Evolutionary conservation across 1,140 invertebrate genomes (phyloP).

Genomic region (Drosophila miranda): DNA sequence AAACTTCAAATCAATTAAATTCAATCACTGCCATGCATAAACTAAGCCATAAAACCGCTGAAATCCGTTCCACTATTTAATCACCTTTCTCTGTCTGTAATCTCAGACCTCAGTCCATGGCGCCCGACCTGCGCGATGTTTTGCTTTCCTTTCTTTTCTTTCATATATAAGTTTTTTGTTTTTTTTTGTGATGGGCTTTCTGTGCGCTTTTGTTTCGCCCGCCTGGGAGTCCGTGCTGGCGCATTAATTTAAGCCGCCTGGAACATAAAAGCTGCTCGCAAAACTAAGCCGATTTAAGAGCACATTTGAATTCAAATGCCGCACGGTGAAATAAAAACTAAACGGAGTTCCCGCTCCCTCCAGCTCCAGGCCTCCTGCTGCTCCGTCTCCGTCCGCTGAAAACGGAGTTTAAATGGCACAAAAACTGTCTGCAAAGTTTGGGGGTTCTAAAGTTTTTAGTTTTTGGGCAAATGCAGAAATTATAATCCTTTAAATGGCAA

Average conservation of each 20-base stretch:
- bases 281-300: slow-evolving; percentile 80
- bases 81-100: slow-evolving; percentile 45
- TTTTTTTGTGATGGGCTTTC: slow-evolving; percentile 30
- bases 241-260: slow-evolving; percentile 74
- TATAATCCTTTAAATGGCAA: slow-evolving; percentile 76
- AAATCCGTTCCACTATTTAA: slow-evolving; percentile 57
- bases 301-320: slow-evolving; percentile 78
- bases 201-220: slow-evolving; percentile 37
- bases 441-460: slow-evolving; percentile 64
- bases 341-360: slow-evolving; percentile 14
- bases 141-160: slow-evolving; percentile 12
- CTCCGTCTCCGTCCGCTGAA: not conserved
- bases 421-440: slow-evolving; percentile 78
- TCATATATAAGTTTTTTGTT: slow-evolving; percentile 36
- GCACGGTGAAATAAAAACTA: slow-evolving; percentile 65
- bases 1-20: slow-evolving; percentile 51
- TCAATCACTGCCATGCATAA: slow-evolving; percentile 22
- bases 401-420: slow-evolving; percentile 57
- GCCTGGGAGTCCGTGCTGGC: slow-evolving; percentile 35
- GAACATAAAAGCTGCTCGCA: slow-evolving; percentile 67
- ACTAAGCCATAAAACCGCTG: slow-evolving; percentile 28
- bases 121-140: not conserved
- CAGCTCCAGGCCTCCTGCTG: too few species aligned
- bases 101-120: not conserved
- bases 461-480: slow-evolving; percentile 61